Evolutionary conservation across 2,797 vertebrate species (phyloP), one percentile per base, ranked within the genome.

Genomic region (Peromyscus melanophrys): DNA sequence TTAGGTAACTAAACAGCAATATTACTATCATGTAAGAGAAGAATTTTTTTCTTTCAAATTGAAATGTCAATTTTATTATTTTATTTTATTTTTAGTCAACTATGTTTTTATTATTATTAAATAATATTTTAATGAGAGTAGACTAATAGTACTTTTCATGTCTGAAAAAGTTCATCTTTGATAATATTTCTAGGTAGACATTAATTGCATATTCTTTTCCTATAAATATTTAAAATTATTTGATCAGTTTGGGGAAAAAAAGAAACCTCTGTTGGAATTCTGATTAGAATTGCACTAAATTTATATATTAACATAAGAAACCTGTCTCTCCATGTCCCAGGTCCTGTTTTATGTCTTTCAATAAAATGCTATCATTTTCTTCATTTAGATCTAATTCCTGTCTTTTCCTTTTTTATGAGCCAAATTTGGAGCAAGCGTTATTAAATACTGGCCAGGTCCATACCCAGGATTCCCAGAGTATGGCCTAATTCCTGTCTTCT

Each of bases 311-410:
- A 90, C 95, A 76, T 84, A 59, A 65, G 37, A 90, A 95, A 21
- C 17, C 61, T 71, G 2, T 82, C 3, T 92, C 5, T 92, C 8
- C 17, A 84, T 57, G 78, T 96, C 83, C 89, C 31, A 89, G 27
- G 25, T 52, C 90, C 97, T 86, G 2, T 91, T 91, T 96, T 95
- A 89, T 59, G 19, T 40, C 9, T 92, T 94, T 89, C 23, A 93
- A 93, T 93, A 95, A 97, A 96, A 84, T 92, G 10, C 57, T 88
- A 85, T 43, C 16, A 76, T 85, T 96, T 94, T 87, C 25, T 96
- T 97, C 82, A 97, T 95, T 92, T 89, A 85, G 67, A 67, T 83
- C 27, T 7, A 82, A 83, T 92, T 94, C 29, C 23, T 76, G 6
- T 83, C 55, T 67, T 88, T 61, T 92, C 61, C 9, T 9, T 82